These are phyloP conservation scores for Pholis gunnellus DNA, from an alignment of 2,113 vertebrate species.

Conservation along the genomic window DNA sequence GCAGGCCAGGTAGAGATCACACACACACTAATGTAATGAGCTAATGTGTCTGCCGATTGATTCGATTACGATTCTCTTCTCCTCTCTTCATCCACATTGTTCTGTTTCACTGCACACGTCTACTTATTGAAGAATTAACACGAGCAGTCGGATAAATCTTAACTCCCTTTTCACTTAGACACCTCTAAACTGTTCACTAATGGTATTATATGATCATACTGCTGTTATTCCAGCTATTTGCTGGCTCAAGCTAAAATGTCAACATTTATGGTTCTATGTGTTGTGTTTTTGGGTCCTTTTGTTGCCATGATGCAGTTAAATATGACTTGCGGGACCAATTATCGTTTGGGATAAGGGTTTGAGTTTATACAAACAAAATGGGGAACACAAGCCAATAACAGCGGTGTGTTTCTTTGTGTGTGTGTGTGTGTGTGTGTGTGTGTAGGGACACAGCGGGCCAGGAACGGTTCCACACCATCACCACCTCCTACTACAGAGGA, in stretches of 20 bases:
- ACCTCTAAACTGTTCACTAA: too few relatives aligned
- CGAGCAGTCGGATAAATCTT: too few relatives aligned
- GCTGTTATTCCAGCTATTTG: too few relatives aligned
- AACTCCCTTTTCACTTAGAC: too few relatives aligned
- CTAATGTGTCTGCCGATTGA: background rate
- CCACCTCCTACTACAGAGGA: constrained; percentile 99
- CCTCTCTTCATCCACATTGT: background rate
- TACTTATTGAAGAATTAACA: too few relatives aligned
- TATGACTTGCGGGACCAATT: background rate
- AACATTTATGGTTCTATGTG: background rate
- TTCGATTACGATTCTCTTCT: background rate
- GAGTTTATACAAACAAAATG: background rate
- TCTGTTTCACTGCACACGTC: background rate
- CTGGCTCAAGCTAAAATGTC: too few relatives aligned
- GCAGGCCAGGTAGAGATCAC: background rate
- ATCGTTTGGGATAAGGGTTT: background rate
- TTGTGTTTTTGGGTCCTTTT: background rate
- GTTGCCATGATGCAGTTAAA: background rate
- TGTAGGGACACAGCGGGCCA: constrained; percentile 97
- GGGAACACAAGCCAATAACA: background rate
- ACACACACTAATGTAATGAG: background rate
- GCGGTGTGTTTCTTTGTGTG: background rate
- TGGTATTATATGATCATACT: too few relatives aligned
- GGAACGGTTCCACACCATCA: constrained; percentile 99
- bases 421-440: constrained; percentile 34